Evolutionary conservation across 2,797 vertebrate species (phyloP).

Genomic region (Muraenolepis orangiensis): DNA sequence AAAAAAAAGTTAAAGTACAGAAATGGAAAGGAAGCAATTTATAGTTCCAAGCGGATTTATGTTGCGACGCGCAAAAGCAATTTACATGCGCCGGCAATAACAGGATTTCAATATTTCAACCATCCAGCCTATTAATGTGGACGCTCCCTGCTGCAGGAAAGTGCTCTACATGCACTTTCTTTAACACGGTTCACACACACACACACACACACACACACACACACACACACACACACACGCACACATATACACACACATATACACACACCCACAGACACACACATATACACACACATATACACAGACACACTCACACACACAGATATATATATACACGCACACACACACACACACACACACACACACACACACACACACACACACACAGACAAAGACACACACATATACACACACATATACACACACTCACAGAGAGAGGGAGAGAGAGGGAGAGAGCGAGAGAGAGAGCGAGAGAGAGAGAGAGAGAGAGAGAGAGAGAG

Average conservation of each 20-base stretch:
- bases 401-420: conserved; percentile 2
- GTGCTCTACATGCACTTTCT: conserved; percentile 38
- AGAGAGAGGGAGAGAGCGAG: no score
- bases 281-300: no score
- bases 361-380: no score
- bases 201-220: conserved; percentile 24
- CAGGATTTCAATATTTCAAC: conserved; percentile 48
- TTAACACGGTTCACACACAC: conserved; percentile 3
- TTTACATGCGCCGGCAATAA: conserved; percentile 46
- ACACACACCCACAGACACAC: no score
- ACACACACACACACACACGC: conserved; percentile 22
- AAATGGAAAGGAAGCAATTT: conserved; percentile 17
- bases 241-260: no score
- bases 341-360: no score
- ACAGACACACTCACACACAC: no score
- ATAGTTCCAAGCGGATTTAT: conserved; percentile 43
- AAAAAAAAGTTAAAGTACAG: conserved; percentile 4
- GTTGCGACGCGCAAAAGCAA: conserved; percentile 49
- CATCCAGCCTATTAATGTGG: conserved; percentile 51
- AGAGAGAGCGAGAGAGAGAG: no score
- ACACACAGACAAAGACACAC: conserved; percentile 17
- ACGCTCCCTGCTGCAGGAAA: conserved; percentile 48
- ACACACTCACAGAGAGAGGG: no score
- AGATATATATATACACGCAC: conserved; percentile 2
- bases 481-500: no score